Base-by-base conservation (phyloP, 2,888 invertebrate species). In the Aspidiotus destructor region DNA sequence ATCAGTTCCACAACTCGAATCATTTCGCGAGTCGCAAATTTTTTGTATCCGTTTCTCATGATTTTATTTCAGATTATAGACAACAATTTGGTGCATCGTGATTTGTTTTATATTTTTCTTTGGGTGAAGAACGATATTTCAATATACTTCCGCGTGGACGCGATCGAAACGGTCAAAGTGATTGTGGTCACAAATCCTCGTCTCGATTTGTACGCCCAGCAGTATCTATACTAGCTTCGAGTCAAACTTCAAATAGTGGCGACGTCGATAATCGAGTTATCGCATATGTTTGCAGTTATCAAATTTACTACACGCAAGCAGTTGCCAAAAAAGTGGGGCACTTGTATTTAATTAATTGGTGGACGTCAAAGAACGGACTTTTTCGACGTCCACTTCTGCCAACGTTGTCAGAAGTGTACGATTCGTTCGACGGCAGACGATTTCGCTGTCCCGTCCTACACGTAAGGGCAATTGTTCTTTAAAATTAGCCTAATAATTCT, bases 281-380 rank as follows among this genome's bases (percentile, higher is more conserved):
- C 17, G 48, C 15, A 11, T 41, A n/a, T 42, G 53, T 65, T 69
- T 73, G 8, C 70, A 86, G 86, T 52, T 87, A 85, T 74, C 81
- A 87, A 11, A 79, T 88, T 57, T 86, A 85, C 75, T 88, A 86
- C 77, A 88, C 86, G 76, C 88, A 87, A 77, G 86, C 84, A 0
- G 80, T 81, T 0, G 81, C 87, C 0, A 78, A 83, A 67, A 82
- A 80, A 13, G 77, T 79, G 15, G 68, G 70, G 48, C 81, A 82
- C 72, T 76, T 88, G 54, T 77, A 80, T 2, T 77, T 87, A 73
- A 84, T 88, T 10, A 88, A 88, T 76, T 88, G 88, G 88, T 88
- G 87, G 84, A 82, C 84, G 7, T 75, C 79, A 57, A 79, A 78
- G 60, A 77, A 79, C 67, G 82, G 84, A 0, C 77, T 88, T 11